These are phyloP conservation scores for Diarsia rubi DNA, from an alignment of 2,888 invertebrate genomes.

Conservation along the genomic window DNA sequence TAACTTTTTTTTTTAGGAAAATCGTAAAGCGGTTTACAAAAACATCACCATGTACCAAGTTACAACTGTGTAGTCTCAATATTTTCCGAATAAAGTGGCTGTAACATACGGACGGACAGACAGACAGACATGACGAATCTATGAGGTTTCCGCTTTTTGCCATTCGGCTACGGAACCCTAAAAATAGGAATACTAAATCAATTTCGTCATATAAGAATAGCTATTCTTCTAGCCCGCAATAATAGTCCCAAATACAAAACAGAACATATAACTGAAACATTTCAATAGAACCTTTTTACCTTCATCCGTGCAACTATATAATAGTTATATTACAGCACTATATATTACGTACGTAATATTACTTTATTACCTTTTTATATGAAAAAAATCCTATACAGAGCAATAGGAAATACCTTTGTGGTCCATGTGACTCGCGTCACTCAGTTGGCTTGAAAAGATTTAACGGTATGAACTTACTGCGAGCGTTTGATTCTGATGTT, in stretches of 20 bases:
- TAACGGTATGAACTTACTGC: conserved; percentile 29
- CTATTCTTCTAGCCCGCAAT: conserved; percentile 1
- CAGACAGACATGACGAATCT: too few relatives aligned
- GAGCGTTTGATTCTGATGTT: conserved; percentile 2
- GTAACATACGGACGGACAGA: too few relatives aligned
- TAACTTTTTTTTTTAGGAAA: too few relatives aligned
- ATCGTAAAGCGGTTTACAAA: too few relatives aligned
- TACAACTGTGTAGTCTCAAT: too few relatives aligned
- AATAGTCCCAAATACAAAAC: conserved; percentile 22
- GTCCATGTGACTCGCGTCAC: conserved; percentile 50
- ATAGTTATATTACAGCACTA: conserved; percentile 31
- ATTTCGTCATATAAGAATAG: not conserved
- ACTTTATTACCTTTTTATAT: conserved; percentile 61
- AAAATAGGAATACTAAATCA: not conserved
- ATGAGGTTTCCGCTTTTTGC: too few relatives aligned
- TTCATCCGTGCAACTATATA: conserved; percentile 16
- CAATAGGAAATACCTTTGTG: conserved; percentile 59
- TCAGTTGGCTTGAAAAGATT: conserved; percentile 48
- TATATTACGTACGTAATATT: conserved; percentile 52
- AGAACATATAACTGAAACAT: conserved; percentile 7
- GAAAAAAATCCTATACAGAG: conserved; percentile 47
- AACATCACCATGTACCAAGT: too few relatives aligned
- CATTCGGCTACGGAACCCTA: too few relatives aligned
- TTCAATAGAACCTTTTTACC: conserved; percentile 50
- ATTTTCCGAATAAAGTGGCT: too few relatives aligned